Conservation (phyloP, 2,888 invertebrate genomes). For the Malthinus seriepunctatus region DNA sequence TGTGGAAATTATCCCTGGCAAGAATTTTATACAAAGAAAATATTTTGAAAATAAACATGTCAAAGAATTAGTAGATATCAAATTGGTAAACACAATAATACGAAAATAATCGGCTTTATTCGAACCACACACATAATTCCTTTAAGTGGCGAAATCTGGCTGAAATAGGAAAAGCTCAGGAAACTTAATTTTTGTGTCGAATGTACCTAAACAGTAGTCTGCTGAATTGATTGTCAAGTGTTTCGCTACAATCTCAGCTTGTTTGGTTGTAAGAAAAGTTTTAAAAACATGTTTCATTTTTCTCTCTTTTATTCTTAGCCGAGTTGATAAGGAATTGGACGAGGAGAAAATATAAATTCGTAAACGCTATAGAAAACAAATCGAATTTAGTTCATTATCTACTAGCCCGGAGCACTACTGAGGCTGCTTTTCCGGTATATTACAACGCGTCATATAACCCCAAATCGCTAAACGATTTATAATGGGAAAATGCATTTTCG, state of each 20-base stretch:
- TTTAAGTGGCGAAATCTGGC: conserved; percentile 41
- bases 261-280: conserved; percentile 14
- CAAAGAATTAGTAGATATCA: conserved; percentile 22
- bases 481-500: conserved; percentile 50
- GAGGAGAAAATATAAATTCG: conserved; percentile 18
- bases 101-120: conserved; percentile 37
- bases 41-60: conserved; percentile 1
- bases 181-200: conserved; percentile 31
- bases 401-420: conserved; percentile 36
- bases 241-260: conserved; percentile 37
- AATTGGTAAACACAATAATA: conserved; percentile 23
- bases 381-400: conserved; percentile 37
- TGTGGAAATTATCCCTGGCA: background rate
- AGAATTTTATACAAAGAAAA: background rate
- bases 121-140: conserved; percentile 37
- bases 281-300: conserved; percentile 5
- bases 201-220: conserved; percentile 37
- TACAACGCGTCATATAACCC: conserved; percentile 44
- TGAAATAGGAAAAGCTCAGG: conserved; percentile 20
- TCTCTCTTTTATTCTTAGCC: background rate
- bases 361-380: conserved; percentile 29
- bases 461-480: conserved; percentile 52
- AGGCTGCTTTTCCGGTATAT: conserved; percentile 45
- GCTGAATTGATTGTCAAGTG: conserved; percentile 41
- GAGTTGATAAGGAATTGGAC: background rate